Evolutionary conservation across 92 coral and sea anemone genomes (phyloP), one percentile per base, ranked within the genome.

Genomic region (Hydrozoanthus gracilis): DNA sequence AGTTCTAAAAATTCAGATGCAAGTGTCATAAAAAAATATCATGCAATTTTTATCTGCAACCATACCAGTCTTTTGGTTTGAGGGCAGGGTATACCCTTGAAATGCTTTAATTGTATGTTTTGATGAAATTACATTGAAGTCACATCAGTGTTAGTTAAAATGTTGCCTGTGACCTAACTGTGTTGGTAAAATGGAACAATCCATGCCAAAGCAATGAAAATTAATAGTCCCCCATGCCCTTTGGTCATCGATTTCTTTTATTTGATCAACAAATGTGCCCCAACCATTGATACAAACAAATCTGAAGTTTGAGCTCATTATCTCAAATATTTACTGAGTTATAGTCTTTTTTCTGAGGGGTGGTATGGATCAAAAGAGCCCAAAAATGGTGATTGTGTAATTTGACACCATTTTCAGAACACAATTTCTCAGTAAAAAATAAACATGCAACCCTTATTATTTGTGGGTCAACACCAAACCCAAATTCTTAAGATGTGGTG

Each of bases 281-380:
- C 73, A 17, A 39, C 73, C 73, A 69, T 27, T 27, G 44, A 18
- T 20, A 69, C 48, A 69, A 61, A 61, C 67, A 61, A 61, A 61
- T 61, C 6, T 61, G 67, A 61, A 61, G 67, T 61, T 69, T 18
- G 16, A 69, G 46, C 48, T 39, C 44, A 7, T 69, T 69, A 69
- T 69, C 73, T 16, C 73, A 69, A 69, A 69, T 69, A 69, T 20
- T 69, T 71, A 71, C 51, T 71, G 76, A 71, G 76, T 71, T 71
- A 44, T 4, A 51, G 76, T 46, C 76, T 18, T 71, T 71, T 71
- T 71, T 71, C 76, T 17, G 76, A 71, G 76, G 51, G 76, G 51
- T 0, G 52, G 50, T 44, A 46, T 52, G 76, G n/a, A 44, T 44
- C 50, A 71, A 67, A 71, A 71, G 76, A 71, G 76, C 76, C 76